These are phyloP conservation scores for Phalacrocorax brasilianus DNA, from an alignment of 2,113 vertebrate genomes.

Conservation along the genomic window DNA sequence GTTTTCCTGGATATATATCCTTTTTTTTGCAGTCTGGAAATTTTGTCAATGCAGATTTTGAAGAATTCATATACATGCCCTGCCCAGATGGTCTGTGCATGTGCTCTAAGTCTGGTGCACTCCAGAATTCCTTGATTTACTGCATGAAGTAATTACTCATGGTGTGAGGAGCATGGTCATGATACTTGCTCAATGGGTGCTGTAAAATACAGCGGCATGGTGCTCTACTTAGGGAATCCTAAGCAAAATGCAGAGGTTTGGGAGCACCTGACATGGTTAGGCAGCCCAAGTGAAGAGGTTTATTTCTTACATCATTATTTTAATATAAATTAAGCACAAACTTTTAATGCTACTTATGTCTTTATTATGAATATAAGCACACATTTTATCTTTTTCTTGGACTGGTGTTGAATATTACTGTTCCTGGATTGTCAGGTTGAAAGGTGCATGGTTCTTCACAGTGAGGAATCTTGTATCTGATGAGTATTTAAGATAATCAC, in stretches of 20 bases:
- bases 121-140: constrained; percentile 34
- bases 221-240: not conserved
- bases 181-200: not conserved
- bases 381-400: not conserved
- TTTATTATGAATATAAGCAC: not conserved
- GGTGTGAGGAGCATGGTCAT: not conserved
- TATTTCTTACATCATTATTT: not conserved
- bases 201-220: not conserved
- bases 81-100: constrained; percentile 28
- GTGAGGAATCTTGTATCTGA: not conserved
- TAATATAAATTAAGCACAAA: not conserved
- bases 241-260: not conserved
- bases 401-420: not conserved
- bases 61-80: not conserved
- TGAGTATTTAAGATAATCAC: not conserved
- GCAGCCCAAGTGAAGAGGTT: not conserved
- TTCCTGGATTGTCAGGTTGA: not conserved
- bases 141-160: not conserved
- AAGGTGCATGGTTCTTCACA: not conserved
- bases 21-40: not conserved
- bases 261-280: not conserved
- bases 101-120: not conserved
- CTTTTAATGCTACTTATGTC: not conserved
- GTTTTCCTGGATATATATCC: not conserved
- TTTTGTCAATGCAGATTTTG: not conserved